Evolutionary conservation across 2,113 vertebrate species (phyloP), one percentile per base, ranked within the genome.

Genomic region (Hyperopisus bebe): DNA sequence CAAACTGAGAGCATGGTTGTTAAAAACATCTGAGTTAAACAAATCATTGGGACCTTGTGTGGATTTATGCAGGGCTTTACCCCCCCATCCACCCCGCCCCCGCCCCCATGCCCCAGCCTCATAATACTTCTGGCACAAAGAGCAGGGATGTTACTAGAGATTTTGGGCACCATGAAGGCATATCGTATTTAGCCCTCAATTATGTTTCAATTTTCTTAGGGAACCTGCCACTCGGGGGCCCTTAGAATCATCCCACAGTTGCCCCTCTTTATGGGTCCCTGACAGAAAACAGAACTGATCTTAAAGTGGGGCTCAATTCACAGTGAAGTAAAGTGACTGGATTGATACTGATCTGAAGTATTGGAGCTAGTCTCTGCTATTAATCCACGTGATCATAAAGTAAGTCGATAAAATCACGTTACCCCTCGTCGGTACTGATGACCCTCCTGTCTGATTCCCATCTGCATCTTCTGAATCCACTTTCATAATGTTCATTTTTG

Each of bases 381-480:
- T 50, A 86, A 86, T 47, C 10, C 17, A 17, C 5, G 31, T 31
- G 27, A 8, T 17, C 86, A 35, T 35, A 53, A 35, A 0, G 27
- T 53, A 15, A 31, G 50, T 87, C 31, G 0, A 19, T 11, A 0
- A 87, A 87, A 87, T 53, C 4, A 50, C 0, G 85, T 55, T 24
- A 31, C 85, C n/a, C 47, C 3, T 39, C 3, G 0, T 39, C 47
- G 2, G 51, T 55, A 87, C 86, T 24, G 50, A 55, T 87, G 50
- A 5, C 50, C 50, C 27, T 19, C 86, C 51, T 53, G 86, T 31
- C 48, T 87, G 50, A 35, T 27, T 35, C n/a, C 47, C 50, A 53
- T 58, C n/a, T 87, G 86, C 86, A 51, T 55, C 50, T 87, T 39
- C 86, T 39, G 39, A 87, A 42, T 87, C 86, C 86, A 53, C 15